These are phyloP conservation scores for Canis aureus DNA, from an alignment of 2,113 vertebrate species.

Conservation along the genomic window DNA sequence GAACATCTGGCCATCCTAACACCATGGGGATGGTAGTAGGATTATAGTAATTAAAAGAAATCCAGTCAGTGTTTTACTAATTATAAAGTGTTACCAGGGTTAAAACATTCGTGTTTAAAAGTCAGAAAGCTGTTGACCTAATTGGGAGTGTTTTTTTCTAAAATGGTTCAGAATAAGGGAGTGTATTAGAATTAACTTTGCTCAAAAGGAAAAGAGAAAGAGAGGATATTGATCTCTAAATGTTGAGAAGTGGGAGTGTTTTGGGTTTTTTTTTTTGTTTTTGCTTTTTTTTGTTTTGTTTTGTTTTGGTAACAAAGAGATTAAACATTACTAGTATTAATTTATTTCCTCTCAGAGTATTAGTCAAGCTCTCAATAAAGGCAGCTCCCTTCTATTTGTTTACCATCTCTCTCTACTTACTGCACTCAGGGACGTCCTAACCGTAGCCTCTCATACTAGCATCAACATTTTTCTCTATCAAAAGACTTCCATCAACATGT, in stretches of 20 bases:
- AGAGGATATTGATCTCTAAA: conserved; percentile 40
- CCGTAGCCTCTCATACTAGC: neutral
- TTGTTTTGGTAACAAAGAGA: neutral
- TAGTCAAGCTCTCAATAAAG: neutral
- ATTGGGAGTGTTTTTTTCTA: conserved; percentile 58
- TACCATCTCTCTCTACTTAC: neutral
- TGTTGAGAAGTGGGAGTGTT: neutral
- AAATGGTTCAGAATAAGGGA: conserved; percentile 64
- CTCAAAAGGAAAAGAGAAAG: neutral
- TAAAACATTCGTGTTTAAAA: conserved; percentile 73
- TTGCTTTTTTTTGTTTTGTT: neutral
- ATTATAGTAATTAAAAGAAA: conserved; percentile 71
- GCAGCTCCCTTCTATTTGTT: neutral
- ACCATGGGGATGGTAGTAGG: conserved; percentile 19
- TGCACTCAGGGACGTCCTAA: neutral
- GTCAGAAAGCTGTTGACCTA: conserved; percentile 74
- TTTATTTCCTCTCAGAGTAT: neutral
- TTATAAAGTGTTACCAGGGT: conserved; percentile 64
- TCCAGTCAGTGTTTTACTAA: conserved; percentile 78
- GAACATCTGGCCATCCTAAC: conserved; percentile 65
- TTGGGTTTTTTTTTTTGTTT: neutral
- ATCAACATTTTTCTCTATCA: neutral
- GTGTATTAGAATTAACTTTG: conserved; percentile 65
- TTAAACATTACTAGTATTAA: neutral
- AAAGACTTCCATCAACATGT: neutral